phyloP scores from a whole-genome alignment of 2,797 vertebrate genomes.

The Pseudotriccus pelzelni region DNA sequence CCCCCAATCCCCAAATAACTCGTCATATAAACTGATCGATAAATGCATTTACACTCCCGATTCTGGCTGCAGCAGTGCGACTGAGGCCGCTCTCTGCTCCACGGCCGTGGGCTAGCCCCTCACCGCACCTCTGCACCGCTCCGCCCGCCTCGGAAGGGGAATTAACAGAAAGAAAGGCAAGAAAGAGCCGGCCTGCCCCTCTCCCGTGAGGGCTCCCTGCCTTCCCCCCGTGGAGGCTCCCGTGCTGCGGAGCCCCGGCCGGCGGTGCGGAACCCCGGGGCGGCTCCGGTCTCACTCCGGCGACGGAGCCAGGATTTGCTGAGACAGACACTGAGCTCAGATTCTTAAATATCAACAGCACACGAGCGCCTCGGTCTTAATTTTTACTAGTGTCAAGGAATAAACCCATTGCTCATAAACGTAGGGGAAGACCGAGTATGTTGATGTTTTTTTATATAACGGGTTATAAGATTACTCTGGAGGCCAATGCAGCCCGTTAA shows the following conservation, averaged over 20 bases:
- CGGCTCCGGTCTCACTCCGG: neutral
- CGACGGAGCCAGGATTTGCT: rapidly evolving
- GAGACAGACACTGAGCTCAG: neutral
- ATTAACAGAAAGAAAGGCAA: no score
- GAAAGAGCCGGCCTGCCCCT: no score
- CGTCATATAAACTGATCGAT: rapidly evolving
- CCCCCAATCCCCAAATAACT: neutral
- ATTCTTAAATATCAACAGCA: neutral
- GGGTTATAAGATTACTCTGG: neutral
- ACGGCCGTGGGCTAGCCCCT: neutral
- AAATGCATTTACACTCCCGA: neutral
- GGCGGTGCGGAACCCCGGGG: neutral
- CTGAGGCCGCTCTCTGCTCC: neutral
- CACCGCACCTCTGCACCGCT: neutral
- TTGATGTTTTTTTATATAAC: neutral
- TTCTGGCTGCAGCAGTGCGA: rapidly evolving
- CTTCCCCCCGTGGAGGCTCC: neutral
- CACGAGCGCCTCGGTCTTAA: neutral
- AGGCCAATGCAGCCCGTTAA: neutral
- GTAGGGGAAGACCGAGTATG: neutral
- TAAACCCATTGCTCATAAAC: neutral
- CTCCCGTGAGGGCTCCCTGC: neutral
- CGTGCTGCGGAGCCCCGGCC: neutral
- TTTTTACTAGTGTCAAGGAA: neutral
- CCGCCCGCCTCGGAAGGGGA: neutral